Conservation (phyloP, 2,888 invertebrate genomes). For the Metallyticus violacea region DNA sequence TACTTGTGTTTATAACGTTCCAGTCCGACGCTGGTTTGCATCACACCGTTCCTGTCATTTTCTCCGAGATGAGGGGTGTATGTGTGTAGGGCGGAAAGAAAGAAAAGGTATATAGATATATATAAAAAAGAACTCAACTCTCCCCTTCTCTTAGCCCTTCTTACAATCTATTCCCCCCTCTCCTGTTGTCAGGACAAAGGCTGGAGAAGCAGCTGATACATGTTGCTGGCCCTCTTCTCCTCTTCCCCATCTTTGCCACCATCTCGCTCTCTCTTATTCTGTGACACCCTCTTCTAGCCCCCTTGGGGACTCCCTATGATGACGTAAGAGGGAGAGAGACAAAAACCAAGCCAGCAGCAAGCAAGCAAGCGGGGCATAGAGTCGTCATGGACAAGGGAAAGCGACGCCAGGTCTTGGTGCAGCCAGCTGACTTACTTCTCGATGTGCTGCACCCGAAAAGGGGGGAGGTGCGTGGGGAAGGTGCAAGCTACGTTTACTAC, state of each 20-base stretch:
- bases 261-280: slow-evolving; percentile 9
- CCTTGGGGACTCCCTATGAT: slow-evolving; percentile 6
- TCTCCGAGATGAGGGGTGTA: neutral
- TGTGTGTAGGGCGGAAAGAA: neutral
- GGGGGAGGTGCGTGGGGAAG: too few species aligned
- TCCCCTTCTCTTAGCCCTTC: neutral
- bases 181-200: slow-evolving; percentile 1
- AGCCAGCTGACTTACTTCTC: slow-evolving; percentile 7
- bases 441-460: slow-evolving; percentile 4
- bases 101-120: neutral
- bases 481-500: neutral
- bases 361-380: too few species aligned
- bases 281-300: slow-evolving; percentile 8
- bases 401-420: neutral
- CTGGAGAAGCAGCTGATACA: slow-evolving; percentile 23
- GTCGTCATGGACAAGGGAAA: too few species aligned
- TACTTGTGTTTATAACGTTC: neutral
- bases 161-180: neutral
- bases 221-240: slow-evolving; percentile 11
- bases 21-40: neutral
- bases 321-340: slow-evolving; percentile 9
- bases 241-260: slow-evolving; percentile 5
- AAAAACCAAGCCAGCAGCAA: neutral
- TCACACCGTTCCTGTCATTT: slow-evolving; percentile 1
- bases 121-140: slow-evolving; percentile 4